Conservation (phyloP, 2,113 vertebrate genomes). For the Atractosteus spatula region DNA sequence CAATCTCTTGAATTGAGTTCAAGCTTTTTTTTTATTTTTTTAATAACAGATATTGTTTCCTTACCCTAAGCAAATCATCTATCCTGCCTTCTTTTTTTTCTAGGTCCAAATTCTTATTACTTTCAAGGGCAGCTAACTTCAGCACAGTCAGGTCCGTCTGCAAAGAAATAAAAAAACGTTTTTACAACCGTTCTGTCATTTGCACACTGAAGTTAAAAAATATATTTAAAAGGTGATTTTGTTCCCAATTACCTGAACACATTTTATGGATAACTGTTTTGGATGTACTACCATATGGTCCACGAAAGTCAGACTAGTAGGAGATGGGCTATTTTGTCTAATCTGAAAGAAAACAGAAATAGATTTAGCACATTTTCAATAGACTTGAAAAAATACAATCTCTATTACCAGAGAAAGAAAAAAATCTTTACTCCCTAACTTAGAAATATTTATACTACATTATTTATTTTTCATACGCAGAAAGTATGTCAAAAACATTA, state of each 20-base stretch:
- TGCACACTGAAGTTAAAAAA: background rate
- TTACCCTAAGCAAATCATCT: slow-evolving; percentile 98
- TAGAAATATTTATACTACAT: background rate
- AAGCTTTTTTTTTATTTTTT: too few species aligned
- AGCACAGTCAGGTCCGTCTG: slow-evolving; percentile 97
- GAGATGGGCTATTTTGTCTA: slow-evolving; percentile 95
- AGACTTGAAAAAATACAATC: background rate
- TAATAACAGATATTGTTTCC: slow-evolving; percentile 34
- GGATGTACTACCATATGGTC: slow-evolving; percentile 87
- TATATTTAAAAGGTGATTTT: background rate
- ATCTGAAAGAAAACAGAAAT: slow-evolving; percentile 65
- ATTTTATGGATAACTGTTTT: slow-evolving; percentile 92
- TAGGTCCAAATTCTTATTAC: slow-evolving; percentile 97
- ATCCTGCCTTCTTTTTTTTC: slow-evolving; percentile 99
- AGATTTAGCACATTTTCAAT: background rate
- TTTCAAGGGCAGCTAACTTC: slow-evolving; percentile 97
- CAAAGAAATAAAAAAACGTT: background rate
- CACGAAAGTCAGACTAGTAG: slow-evolving; percentile 91
- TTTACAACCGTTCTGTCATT: too few species aligned
- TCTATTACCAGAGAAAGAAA: background rate
- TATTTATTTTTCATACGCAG: background rate
- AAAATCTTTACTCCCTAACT: background rate
- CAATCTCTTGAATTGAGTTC: too few species aligned
- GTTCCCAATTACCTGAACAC: slow-evolving; percentile 79
- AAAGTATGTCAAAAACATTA: background rate